Percentiles rank a stretch among this genome's conserved stretches.
Conservation (phyloP, 2,797 vertebrate genomes). For the Pitangus sulphuratus region DNA sequence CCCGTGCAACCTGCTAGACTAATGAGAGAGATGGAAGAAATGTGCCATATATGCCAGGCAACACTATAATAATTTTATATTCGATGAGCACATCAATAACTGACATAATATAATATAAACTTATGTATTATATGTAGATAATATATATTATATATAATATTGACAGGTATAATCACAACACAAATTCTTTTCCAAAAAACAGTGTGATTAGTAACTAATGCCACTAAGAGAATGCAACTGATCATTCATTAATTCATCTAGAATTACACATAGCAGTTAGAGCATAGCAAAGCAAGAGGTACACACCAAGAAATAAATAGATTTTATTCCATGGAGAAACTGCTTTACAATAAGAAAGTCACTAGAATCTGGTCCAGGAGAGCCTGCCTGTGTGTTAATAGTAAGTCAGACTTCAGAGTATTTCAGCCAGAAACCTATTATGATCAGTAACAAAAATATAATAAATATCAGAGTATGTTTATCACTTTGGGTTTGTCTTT, state of each 20-base stretch:
- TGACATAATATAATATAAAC: not conserved
- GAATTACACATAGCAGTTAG: no score
- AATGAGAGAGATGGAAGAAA: not conserved
- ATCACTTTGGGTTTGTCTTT: not conserved
- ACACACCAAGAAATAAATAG: no score
- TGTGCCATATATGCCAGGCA: not conserved
- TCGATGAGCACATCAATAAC: not conserved
- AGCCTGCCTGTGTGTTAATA: not conserved
- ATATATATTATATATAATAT: not conserved
- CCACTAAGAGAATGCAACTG: not conserved
- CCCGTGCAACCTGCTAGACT: not conserved
- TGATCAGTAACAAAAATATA: not conserved
- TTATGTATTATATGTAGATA: not conserved
- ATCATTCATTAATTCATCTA: not conserved
- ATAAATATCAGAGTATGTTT: not conserved
- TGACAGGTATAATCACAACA: not conserved
- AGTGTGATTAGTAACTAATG: not conserved
- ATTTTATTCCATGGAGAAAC: not conserved
- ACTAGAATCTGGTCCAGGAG: not conserved
- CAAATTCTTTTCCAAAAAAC: not conserved
- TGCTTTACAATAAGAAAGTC: not conserved
- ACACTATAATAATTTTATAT: not conserved
- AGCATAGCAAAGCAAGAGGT: no score
- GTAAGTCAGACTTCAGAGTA: not conserved
- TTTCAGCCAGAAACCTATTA: not conserved